Percentiles rank a stretch among this genome's conserved stretches.
phyloP scores from a whole-genome alignment of 2,888 invertebrate species.

The Apoderus coryli region DNA sequence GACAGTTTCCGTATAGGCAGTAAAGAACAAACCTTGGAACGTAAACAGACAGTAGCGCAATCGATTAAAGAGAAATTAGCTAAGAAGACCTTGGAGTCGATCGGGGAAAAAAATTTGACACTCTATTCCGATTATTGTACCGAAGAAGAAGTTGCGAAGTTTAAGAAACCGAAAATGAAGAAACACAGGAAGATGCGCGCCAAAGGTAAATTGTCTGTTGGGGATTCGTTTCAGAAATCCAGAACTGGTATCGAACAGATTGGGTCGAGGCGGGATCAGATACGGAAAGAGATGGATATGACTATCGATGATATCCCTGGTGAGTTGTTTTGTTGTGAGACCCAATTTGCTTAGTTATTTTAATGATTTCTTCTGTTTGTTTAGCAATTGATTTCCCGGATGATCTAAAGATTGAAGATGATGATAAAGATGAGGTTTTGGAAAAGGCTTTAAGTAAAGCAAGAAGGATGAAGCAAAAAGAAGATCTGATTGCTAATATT shows the following conservation, averaged over 20 bases:
- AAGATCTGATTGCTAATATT: constrained; percentile 26
- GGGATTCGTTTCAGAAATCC: constrained; percentile 51
- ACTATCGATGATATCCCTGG: constrained; percentile 51
- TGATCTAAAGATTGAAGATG: no score
- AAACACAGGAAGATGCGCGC: constrained; percentile 56
- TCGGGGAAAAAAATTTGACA: constrained; percentile 50
- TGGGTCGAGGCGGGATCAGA: constrained; percentile 23
- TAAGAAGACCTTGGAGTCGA: constrained; percentile 56
- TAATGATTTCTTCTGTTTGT: no score
- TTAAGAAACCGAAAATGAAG: no score
- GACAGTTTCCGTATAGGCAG: no score
- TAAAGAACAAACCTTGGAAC: no score
- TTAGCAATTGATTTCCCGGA: no score
- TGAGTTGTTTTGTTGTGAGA: no score
- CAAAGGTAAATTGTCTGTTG: constrained; percentile 46
- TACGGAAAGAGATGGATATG: constrained; percentile 26
- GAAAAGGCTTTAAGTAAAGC: constrained; percentile 42
- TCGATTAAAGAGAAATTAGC: no score
- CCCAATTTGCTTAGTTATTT: no score
- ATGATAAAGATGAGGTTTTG: no score
- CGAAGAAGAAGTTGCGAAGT: no score
- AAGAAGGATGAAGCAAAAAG: constrained; percentile 40
- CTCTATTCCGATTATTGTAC: constrained; percentile 77
- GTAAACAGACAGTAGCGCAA: no score
- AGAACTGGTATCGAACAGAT: constrained; percentile 24